Evolutionary conservation across 1,140 invertebrate species (phyloP), one percentile per base, ranked within the genome.

Genomic region (Zaprionus gabonicus): DNA sequence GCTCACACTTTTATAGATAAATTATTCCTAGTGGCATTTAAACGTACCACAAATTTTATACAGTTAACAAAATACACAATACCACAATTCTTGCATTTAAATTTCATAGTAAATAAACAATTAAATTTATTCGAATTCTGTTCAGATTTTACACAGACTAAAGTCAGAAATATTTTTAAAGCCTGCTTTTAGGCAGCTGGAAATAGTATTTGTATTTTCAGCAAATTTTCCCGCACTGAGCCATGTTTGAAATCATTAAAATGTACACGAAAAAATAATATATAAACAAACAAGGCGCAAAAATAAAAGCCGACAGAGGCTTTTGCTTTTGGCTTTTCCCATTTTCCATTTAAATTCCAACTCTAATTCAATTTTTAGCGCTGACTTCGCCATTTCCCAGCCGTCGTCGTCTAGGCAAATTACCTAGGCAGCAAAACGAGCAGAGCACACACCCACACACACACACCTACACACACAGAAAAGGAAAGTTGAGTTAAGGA

Each of bases 331-430:
- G 25, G 23, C 58, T 41, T 57, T 62, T 64, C 51, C 44, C 44
- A 51, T 74, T 74, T 74, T 51, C 82, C 69, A 81, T 85, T 85
- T 85, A 86, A 85, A 85, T 85, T 81, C 76, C 84, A 81, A 81
- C 85, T 90, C 81, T 88, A 88, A 88, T 88, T 88, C 81, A 88
- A 88, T 88, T 87, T 87, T 69, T 67, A 62, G 31, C 75, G 84
- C 84, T 88, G 84, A 88, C 71, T 78, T 88, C 67, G 78, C 84
- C 69, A 74, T 87, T 87, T 87, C 60, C 17, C 28, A 4, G 56
- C 12, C 25, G 60, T 34, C 66, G 69, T 73, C 66, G 69, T 73
- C 64, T 82, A 76, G 53, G 15, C 60, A 65, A 76, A 76, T 76
- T 76, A 76, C 73, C 68, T 71, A 71, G 64, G 62, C 25, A 73